Base-by-base conservation (phyloP, 2,113 vertebrate genomes). In the Atlantisia rogersi region DNA sequence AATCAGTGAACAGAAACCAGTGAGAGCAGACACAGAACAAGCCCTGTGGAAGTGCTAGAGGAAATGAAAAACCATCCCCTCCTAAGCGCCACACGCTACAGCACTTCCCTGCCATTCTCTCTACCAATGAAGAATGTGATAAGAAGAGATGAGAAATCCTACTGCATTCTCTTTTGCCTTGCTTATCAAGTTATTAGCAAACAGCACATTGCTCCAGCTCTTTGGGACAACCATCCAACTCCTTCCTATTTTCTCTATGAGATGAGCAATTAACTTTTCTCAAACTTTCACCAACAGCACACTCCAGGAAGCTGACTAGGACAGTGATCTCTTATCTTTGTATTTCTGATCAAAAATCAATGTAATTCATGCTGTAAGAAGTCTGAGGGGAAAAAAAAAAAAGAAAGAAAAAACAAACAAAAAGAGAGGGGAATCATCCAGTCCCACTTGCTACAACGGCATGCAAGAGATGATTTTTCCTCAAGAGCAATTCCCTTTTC, bases 161-260 rank as follows among this genome's bases (percentile, higher is more conserved):
- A 88, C 89, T 25, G 25, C 32, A 46, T 71, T 68, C 82, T 68
- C 32, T 19, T 67, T 63, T 80, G 65, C 32, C 53, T 82, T 89
- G 80, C 39, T 78, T 63, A 91, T 85, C 59, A 77, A 74, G 65
- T 85, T 95, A 95, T 77, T 76, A 94, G 94, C 59, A 90, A 94
- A 82, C 59, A 92, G 76, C 73, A 69, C 46, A 52, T 12, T 82
- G 35, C 64, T 91, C 59, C 62, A 44, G 14, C 69, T 92, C 39
- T 93, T 77, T 67, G 81, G 56, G 64, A 91, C 76, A 82, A 81
- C 77, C 40, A 42, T 40, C 55, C 67, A 37, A 52, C 80, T 88
- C 69, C 48, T 56, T 88, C 56, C 39, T 28, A 20, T 44, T 86
- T 69, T 62, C 85, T 59, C 76, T 73, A 35, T 4, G 19, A 68